A percentile compares a stretch with the other conserved stretches of the same genome.
Conservation (phyloP, 2,113 vertebrate genomes). For the Mirounga angustirostris region DNA sequence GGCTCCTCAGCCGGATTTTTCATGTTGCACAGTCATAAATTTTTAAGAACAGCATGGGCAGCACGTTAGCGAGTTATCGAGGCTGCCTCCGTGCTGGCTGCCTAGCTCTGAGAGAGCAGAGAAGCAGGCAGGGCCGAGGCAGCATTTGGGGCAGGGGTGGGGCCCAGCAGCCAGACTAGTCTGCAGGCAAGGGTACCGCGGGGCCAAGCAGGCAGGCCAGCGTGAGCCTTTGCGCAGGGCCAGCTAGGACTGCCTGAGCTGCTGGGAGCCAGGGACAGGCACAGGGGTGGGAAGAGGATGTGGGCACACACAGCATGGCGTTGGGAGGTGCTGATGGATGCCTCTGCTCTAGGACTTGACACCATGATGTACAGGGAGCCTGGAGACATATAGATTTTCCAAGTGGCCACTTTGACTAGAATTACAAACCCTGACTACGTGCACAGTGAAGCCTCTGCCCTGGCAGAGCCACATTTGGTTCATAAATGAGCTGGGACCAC, state of each 20-base stretch:
- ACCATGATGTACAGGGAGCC: constrained; percentile 92
- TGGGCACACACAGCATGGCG: not conserved
- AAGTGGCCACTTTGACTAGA: constrained; percentile 89
- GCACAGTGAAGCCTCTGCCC: constrained; percentile 73
- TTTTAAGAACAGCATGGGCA: constrained; percentile 90
- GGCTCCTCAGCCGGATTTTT: constrained; percentile 92
- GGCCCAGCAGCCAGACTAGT: not conserved
- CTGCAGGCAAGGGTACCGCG: not conserved
- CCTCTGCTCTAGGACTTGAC: constrained; percentile 88
- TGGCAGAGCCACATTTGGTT: constrained; percentile 18
- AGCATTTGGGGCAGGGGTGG: not conserved
- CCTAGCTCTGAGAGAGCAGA: constrained; percentile 57
- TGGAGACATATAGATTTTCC: constrained; percentile 91
- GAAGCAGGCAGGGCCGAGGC: not conserved
- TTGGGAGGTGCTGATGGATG: constrained; percentile 90
- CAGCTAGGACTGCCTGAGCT: not conserved
- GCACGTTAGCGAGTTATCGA: constrained; percentile 81
- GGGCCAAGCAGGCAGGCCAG: not conserved
- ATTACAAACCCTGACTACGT: constrained; percentile 87
- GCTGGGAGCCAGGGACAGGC: constrained; percentile 78
- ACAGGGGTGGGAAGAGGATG: not conserved
- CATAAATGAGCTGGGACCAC: constrained; percentile 29
- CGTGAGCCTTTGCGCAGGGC: not conserved
- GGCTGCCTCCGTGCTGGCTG: constrained; percentile 73
- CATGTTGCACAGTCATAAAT: constrained; percentile 93